Evolutionary conservation across 1,140 invertebrate species (phyloP).

Genomic region (Chironomus striatipennis): DNA sequence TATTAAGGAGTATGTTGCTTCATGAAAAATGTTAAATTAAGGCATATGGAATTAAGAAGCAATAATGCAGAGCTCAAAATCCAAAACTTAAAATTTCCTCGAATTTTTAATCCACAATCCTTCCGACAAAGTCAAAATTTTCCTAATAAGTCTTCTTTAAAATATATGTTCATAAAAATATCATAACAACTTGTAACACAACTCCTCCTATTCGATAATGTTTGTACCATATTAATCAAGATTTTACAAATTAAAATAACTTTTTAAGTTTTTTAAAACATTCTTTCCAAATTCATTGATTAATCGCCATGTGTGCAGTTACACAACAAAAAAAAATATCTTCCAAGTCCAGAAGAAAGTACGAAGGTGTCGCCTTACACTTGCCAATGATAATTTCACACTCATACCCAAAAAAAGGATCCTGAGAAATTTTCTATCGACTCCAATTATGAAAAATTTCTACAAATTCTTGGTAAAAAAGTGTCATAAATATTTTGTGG

Average conservation of each 20-base stretch:
- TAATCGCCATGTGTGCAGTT: neutral
- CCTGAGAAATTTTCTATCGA: neutral
- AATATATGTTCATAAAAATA: too few species aligned
- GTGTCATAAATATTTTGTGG: neutral
- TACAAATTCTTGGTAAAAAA: neutral
- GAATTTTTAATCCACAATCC: too few species aligned
- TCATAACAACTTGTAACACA: too few species aligned
- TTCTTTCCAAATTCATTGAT: neutral
- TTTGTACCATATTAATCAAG: neutral
- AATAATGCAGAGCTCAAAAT: too few species aligned
- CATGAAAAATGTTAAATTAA: too few species aligned
- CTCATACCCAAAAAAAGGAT: neutral
- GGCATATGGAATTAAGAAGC: too few species aligned
- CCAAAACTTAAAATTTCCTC: too few species aligned
- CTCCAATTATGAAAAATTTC: neutral
- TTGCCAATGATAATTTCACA: conserved; percentile 13
- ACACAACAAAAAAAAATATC: neutral
- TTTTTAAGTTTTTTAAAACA: neutral
- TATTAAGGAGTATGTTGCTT: too few species aligned
- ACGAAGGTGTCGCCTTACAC: neutral
- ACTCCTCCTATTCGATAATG: neutral
- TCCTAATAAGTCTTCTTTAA: too few species aligned
- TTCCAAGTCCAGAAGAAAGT: neutral
- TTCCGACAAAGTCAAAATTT: too few species aligned
- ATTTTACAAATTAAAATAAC: neutral